Evolutionary conservation across 2,113 vertebrate species (phyloP).

Genomic region (Numida meleagris): DNA sequence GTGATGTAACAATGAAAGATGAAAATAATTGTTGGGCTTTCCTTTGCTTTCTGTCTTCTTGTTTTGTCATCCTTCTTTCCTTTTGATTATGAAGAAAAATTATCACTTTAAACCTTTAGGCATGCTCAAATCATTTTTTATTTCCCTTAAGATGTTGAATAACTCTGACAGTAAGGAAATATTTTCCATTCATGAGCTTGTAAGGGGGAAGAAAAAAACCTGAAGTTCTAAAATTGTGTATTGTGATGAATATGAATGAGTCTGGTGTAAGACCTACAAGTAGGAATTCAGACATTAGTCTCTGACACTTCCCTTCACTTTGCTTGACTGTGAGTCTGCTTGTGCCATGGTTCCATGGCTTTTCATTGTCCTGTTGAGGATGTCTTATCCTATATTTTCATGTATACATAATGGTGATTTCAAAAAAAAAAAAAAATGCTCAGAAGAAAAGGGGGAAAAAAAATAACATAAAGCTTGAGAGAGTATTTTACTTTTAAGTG

Average conservation of each 20-base stretch:
- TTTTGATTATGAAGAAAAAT: background rate
- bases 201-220: background rate
- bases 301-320: background rate
- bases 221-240: constrained; percentile 5
- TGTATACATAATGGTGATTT: background rate
- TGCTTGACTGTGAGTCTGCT: background rate
- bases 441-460: too few species aligned
- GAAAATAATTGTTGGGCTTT: background rate
- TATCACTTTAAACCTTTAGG: too few species aligned
- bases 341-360: background rate
- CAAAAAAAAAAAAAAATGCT: background rate
- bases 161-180: background rate
- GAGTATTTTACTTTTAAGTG: background rate
- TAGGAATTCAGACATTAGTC: background rate
- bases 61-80: background rate
- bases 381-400: background rate
- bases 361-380: background rate
- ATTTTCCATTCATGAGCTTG: background rate
- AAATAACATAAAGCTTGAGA: background rate
- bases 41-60: background rate
- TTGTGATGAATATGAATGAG: background rate
- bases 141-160: background rate
- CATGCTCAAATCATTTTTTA: too few species aligned
- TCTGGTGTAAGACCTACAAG: background rate
- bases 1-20: background rate